Percentiles rank a stretch among this genome's conserved stretches.
These are phyloP conservation scores for Thereva nobilitata DNA, from an alignment of 2,888 invertebrate genomes.

Conservation along the genomic window DNA sequence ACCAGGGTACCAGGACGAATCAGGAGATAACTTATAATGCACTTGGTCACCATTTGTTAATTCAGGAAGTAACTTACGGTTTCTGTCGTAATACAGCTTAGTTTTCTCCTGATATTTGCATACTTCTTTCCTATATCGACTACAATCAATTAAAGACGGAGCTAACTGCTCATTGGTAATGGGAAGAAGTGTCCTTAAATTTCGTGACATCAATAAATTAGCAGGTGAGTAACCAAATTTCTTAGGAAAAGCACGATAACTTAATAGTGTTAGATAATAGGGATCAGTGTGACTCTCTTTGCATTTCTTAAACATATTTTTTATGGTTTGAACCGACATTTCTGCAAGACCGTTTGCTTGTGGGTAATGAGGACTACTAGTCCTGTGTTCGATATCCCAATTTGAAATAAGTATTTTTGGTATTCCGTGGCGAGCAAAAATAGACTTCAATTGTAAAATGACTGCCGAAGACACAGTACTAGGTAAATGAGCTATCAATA, in stretches of 20 bases:
- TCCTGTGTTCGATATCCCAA: constrained; percentile 41
- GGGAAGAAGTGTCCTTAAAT: too few relatives aligned
- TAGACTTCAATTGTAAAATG: constrained; percentile 39
- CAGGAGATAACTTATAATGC: too few relatives aligned
- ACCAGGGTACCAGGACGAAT: too few relatives aligned
- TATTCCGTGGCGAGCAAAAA: constrained; percentile 42
- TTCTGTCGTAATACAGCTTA: too few relatives aligned
- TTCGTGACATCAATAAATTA: neutral
- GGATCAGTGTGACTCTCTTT: too few relatives aligned
- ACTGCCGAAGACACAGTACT: constrained; percentile 37
- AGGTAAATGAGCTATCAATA: constrained; percentile 33
- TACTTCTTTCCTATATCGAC: too few relatives aligned
- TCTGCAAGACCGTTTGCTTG: constrained; percentile 44
- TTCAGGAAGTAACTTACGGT: too few relatives aligned
- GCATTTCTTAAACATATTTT: neutral
- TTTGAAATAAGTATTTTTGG: constrained; percentile 38
- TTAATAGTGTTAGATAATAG: neutral
- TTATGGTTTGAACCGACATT: constrained; percentile 40
- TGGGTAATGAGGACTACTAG: constrained; percentile 40
- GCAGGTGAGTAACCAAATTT: neutral
- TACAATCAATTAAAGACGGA: too few relatives aligned
- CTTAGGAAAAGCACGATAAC: neutral
- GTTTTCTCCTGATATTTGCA: too few relatives aligned
- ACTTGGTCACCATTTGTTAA: too few relatives aligned
- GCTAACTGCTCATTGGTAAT: too few relatives aligned